These are phyloP conservation scores for Chaetodon trifasciatus DNA, from an alignment of 2,797 vertebrate species.

Conservation along the genomic window DNA sequence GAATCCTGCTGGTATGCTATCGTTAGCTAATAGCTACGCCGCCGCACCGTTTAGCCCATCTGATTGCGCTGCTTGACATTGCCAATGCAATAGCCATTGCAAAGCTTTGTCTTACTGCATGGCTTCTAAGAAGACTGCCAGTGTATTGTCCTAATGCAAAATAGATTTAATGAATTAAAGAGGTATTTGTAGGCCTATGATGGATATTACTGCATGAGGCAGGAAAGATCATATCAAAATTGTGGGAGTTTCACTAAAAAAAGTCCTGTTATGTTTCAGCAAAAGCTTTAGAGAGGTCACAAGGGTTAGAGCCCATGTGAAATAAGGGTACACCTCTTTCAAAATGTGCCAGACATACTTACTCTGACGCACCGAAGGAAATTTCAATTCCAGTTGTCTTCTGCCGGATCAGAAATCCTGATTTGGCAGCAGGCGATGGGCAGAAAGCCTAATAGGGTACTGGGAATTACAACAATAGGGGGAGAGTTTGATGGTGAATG, in stretches of 20 bases:
- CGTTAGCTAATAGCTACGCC: slow-evolving; percentile 74
- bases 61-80: slow-evolving; percentile 70
- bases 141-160: background rate
- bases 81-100: slow-evolving; percentile 40
- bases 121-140: slow-evolving; percentile 6
- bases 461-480: slow-evolving; percentile 54
- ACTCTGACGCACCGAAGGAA: slow-evolving; percentile 4
- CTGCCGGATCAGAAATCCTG: slow-evolving; percentile 39
- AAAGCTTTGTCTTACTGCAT: slow-evolving; percentile 20
- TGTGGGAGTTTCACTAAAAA: slow-evolving; percentile 2
- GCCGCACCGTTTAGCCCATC: slow-evolving; percentile 75
- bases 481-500: slow-evolving; percentile 41
- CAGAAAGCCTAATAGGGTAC: slow-evolving; percentile 58
- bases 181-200: background rate
- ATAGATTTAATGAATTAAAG: background rate
- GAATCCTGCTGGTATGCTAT: slow-evolving; percentile 69
- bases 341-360: slow-evolving; percentile 38
- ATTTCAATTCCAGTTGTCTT: slow-evolving; percentile 57
- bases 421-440: slow-evolving; percentile 37
- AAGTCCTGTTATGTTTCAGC: slow-evolving; percentile 13
- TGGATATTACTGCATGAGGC: background rate
- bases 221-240: slow-evolving; percentile 16
- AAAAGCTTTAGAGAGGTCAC: slow-evolving; percentile 26
- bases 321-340: slow-evolving; percentile 13
- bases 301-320: slow-evolving; percentile 12